These are phyloP conservation scores for Phoenoteleia sp. DNA, from an alignment of 2,888 invertebrate species.

Conservation along the genomic window DNA sequence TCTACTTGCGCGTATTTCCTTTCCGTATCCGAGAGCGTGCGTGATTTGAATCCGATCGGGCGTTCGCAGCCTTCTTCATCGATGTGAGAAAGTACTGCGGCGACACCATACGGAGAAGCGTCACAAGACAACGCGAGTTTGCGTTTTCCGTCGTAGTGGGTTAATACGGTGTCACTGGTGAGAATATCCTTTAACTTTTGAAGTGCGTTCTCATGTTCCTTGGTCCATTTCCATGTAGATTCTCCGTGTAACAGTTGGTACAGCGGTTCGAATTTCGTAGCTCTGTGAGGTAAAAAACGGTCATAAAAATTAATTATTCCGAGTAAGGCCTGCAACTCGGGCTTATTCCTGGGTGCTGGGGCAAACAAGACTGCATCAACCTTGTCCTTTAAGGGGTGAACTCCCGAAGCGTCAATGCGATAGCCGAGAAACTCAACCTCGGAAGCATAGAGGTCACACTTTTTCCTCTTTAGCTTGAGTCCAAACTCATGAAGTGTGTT, in stretches of 20 bases:
- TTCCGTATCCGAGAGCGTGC: constrained; percentile 63
- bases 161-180: constrained; percentile 51
- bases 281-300: constrained; percentile 1
- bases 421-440: constrained; percentile 38
- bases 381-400: constrained; percentile 19
- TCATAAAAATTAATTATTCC: constrained; percentile 49
- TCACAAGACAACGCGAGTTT: constrained; percentile 82
- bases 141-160: constrained; percentile 66
- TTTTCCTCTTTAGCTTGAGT: constrained; percentile 24
- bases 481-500: constrained; percentile 4
- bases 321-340: constrained; percentile 38
- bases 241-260: constrained; percentile 75
- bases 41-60: constrained; percentile 71
- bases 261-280: constrained; percentile 69
- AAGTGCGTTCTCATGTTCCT: constrained; percentile 76
- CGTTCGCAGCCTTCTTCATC: constrained; percentile 52
- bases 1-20: constrained; percentile 74
- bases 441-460: constrained; percentile 15
- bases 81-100: constrained; percentile 78
- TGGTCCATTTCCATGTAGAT: constrained; percentile 75
- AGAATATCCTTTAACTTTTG: constrained; percentile 56
- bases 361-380: constrained; percentile 35
- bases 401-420: constrained; percentile 7
- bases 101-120: constrained; percentile 82
- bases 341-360: constrained; percentile 21